Evolutionary conservation across 2,888 invertebrate genomes (phyloP).

Genomic region (Microdon myrmicae): DNA sequence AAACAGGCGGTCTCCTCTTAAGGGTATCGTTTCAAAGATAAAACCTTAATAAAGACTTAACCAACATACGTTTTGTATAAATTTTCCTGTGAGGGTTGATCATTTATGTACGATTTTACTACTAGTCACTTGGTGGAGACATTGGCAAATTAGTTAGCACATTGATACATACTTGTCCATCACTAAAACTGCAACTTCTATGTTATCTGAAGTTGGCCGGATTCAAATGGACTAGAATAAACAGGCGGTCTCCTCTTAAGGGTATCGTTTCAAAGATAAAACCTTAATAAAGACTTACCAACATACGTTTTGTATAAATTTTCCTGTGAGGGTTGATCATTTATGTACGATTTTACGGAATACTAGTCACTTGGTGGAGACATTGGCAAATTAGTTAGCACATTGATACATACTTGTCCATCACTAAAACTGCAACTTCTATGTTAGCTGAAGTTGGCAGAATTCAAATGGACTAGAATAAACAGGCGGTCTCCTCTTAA

Average conservation of each 20-base stretch:
- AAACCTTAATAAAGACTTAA: conserved; percentile 57
- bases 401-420: too few species aligned
- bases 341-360: too few species aligned
- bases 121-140: too few species aligned
- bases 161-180: not conserved
- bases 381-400: too few species aligned
- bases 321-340: too few species aligned
- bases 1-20: conserved; percentile 58
- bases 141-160: too few species aligned
- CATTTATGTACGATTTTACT: too few species aligned
- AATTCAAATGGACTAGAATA: conserved; percentile 59
- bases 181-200: not conserved
- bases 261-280: conserved; percentile 48
- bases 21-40: conserved; percentile 58
- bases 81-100: too few species aligned
- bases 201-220: too few species aligned
- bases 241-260: conserved; percentile 53
- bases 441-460: conserved; percentile 47
- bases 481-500: conserved; percentile 58
- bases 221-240: conserved; percentile 53
- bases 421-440: conserved; percentile 48
- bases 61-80: conserved; percentile 38
- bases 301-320: too few species aligned
- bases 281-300: conserved; percentile 44
- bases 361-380: too few species aligned